Evolutionary conservation across 2,888 invertebrate species (phyloP).

Genomic region (Laothoe populi): DNA sequence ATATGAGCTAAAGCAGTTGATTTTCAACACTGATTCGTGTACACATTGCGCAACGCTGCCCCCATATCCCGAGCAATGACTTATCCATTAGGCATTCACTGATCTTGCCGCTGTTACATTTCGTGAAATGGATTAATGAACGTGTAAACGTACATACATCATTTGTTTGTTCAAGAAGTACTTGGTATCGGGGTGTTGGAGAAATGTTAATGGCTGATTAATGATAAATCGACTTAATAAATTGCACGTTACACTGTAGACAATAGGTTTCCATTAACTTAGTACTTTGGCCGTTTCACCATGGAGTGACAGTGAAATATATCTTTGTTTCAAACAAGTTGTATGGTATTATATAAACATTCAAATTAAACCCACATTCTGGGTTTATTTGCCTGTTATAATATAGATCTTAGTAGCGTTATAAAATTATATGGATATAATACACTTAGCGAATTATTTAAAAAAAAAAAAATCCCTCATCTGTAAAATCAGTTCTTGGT

Average conservation of each 20-base stretch:
- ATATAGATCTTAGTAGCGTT: too few relatives aligned
- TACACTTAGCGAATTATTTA: too few relatives aligned
- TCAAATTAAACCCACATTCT: too few relatives aligned
- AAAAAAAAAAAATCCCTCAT: too few relatives aligned
- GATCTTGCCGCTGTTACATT: constrained; percentile 19
- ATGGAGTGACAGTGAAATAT: neutral
- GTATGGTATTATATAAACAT: too few relatives aligned
- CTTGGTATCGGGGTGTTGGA: neutral
- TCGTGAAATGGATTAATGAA: constrained; percentile 21
- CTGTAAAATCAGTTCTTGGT: too few relatives aligned
- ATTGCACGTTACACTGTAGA: neutral
- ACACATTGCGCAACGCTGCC: constrained; percentile 9
- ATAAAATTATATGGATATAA: too few relatives aligned
- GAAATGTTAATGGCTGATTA: neutral
- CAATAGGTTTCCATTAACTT: neutral
- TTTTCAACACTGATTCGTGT: constrained; percentile 14
- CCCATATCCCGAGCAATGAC: constrained; percentile 11
- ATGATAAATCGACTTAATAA: neutral
- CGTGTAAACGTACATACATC: constrained; percentile 9
- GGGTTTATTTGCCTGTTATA: too few relatives aligned
- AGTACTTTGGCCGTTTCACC: neutral
- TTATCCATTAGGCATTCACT: constrained; percentile 17
- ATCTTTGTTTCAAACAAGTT: neutral
- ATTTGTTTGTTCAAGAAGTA: neutral
- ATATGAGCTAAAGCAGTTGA: neutral